Conservation (phyloP, 2,888 invertebrate species). For the Actias luna region DNA sequence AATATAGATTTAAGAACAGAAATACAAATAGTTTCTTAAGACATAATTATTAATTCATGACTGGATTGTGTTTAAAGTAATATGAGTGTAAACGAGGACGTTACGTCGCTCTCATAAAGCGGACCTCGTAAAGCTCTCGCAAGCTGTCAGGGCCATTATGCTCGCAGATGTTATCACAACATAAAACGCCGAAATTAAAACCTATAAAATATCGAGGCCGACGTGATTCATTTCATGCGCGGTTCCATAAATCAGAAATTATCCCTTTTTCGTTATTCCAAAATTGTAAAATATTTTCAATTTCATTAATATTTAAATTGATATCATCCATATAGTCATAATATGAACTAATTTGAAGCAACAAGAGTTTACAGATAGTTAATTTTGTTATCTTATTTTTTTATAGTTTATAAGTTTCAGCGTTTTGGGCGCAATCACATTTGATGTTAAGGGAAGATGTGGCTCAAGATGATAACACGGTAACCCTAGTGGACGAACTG, state of each 20-base stretch:
- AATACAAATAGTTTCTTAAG: not conserved
- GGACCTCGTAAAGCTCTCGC: constrained; percentile 56
- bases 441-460: too few relatives aligned
- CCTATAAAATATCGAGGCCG: constrained; percentile 66
- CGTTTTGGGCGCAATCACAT: too few relatives aligned
- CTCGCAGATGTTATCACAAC: constrained; percentile 72
- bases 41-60: not conserved
- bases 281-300: constrained; percentile 48
- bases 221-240: constrained; percentile 62
- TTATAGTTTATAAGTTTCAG: too few relatives aligned
- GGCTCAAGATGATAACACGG: too few relatives aligned
- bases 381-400: too few relatives aligned
- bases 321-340: constrained; percentile 9
- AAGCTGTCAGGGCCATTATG: constrained; percentile 54
- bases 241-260: constrained; percentile 50
- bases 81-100: constrained; percentile 16
- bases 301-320: constrained; percentile 27
- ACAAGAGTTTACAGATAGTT: too few relatives aligned
- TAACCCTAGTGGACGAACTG: too few relatives aligned
- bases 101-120: constrained; percentile 47
- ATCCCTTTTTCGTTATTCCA: constrained; percentile 49
- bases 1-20: too few relatives aligned
- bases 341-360: not conserved
- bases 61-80: constrained; percentile 20
- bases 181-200: constrained; percentile 75